These are phyloP conservation scores for Cirrhinus mrigala DNA, from an alignment of 2,797 vertebrate genomes.

Conservation along the genomic window DNA sequence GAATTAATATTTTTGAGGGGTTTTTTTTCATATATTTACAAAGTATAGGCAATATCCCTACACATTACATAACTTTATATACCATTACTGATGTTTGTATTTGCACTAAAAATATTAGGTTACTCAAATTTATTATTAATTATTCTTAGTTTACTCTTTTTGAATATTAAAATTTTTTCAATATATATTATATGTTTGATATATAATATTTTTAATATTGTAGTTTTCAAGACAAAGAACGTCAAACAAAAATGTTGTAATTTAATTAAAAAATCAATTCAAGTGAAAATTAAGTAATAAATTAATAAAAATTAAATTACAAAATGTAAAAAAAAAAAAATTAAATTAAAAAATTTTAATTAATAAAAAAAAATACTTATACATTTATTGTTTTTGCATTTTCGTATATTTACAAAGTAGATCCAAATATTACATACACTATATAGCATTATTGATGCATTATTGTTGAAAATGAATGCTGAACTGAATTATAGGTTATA, in stretches of 20 bases:
- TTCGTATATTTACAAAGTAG: not conserved
- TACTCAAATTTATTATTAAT: not conserved
- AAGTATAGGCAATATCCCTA: not conserved
- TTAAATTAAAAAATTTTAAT: too few species aligned
- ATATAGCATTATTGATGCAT: too few species aligned
- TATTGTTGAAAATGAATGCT: not conserved
- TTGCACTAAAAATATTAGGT: not conserved
- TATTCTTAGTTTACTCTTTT: not conserved
- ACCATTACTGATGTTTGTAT: not conserved
- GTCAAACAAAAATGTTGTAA: not conserved
- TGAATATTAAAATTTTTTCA: not conserved
- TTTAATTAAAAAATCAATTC: not conserved
- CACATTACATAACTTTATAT: not conserved
- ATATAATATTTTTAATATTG: not conserved
- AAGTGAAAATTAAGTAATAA: too few species aligned
- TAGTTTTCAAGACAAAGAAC: not conserved
- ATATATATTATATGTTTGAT: not conserved
- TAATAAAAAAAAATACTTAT: too few species aligned
- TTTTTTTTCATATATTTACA: too few species aligned
- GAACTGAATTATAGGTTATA: not conserved
- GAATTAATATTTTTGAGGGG: too few species aligned
- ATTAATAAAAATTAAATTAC: too few species aligned
- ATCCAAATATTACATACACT: not conserved
- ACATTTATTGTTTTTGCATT: not conserved
- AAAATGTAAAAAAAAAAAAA: too few species aligned